These are phyloP conservation scores for Actias luna DNA, from an alignment of 2,888 invertebrate genomes.

Conservation along the genomic window DNA sequence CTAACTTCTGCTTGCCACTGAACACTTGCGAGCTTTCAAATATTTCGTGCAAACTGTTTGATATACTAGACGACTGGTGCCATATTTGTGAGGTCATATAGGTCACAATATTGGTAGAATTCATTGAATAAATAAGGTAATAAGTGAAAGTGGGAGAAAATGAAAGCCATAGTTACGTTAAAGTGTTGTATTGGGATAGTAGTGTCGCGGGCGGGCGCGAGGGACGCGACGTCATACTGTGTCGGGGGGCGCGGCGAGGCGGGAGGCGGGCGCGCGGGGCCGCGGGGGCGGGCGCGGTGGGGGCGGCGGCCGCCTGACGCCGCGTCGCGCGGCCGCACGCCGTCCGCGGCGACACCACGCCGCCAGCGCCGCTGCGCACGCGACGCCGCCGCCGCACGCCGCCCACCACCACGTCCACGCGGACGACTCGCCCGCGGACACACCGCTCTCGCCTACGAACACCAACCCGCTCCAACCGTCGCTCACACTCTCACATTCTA, in stretches of 20 bases:
- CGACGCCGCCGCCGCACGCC: slow-evolving; percentile 48
- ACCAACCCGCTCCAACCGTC: slow-evolving; percentile 21
- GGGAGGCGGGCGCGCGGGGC: slow-evolving; percentile 69
- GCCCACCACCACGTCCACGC: slow-evolving; percentile 47
- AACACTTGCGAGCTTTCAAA: no score
- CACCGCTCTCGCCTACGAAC: slow-evolving; percentile 48
- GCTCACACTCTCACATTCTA: neutral
- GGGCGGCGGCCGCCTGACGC: slow-evolving; percentile 63
- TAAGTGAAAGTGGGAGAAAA: slow-evolving; percentile 22
- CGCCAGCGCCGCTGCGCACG: slow-evolving; percentile 41
- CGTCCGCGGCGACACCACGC: slow-evolving; percentile 45
- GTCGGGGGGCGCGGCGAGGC: slow-evolving; percentile 68
- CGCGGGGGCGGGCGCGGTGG: slow-evolving; percentile 67
- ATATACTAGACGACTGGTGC: no score
- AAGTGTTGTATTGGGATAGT: slow-evolving; percentile 63
- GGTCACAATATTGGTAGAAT: neutral
- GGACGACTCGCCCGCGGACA: slow-evolving; percentile 24
- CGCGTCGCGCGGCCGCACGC: slow-evolving; percentile 43
- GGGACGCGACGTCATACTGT: slow-evolving; percentile 67
- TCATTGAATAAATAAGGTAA: neutral
- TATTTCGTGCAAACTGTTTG: no score
- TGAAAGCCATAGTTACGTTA: slow-evolving; percentile 52
- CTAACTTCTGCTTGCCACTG: no score
- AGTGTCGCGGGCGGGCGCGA: slow-evolving; percentile 38
- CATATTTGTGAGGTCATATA: no score